phyloP scores from a whole-genome alignment of 2,113 vertebrate genomes.

The Gambusia affinis region DNA sequence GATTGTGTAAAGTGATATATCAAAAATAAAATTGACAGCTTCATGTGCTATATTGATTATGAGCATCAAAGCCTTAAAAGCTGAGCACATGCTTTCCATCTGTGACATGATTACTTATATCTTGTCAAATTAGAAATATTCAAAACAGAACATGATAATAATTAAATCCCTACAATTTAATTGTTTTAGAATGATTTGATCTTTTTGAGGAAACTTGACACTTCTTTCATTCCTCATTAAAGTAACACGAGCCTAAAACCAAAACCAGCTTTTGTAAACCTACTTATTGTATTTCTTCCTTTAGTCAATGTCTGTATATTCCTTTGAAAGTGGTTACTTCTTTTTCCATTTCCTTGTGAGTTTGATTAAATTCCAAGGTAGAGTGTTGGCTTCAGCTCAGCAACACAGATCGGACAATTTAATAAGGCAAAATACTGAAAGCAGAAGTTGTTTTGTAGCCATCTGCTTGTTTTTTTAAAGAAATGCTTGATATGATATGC shows the following conservation, averaged over 20 bases:
- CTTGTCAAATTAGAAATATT: too few relatives aligned
- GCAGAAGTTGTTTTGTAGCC: slow-evolving; percentile 60
- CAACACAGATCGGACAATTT: slow-evolving; percentile 71
- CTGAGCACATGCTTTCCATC: not conserved
- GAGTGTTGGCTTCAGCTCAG: slow-evolving; percentile 51
- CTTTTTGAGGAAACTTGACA: not conserved
- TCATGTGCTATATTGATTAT: too few relatives aligned
- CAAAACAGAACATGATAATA: not conserved
- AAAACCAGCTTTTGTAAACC: slow-evolving; percentile 11
- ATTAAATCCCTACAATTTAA: not conserved
- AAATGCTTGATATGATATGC: slow-evolving; percentile 54
- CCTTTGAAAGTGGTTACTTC: slow-evolving; percentile 16
- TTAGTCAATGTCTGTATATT: slow-evolving; percentile 10
- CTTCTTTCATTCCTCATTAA: not conserved
- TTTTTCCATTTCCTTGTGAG: slow-evolving; percentile 28
- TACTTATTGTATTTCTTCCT: not conserved
- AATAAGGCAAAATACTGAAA: slow-evolving; percentile 59
- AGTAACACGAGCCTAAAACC: not conserved
- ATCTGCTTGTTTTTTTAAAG: slow-evolving; percentile 65
- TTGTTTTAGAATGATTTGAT: too few relatives aligned
- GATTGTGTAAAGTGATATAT: not conserved
- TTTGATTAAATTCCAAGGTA: slow-evolving; percentile 55
- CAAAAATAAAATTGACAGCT: not conserved
- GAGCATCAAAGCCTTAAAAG: not conserved
- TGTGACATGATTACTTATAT: too few relatives aligned